Conservation (phyloP, 2,888 invertebrate genomes). For the Tanypteryx hageni region DNA sequence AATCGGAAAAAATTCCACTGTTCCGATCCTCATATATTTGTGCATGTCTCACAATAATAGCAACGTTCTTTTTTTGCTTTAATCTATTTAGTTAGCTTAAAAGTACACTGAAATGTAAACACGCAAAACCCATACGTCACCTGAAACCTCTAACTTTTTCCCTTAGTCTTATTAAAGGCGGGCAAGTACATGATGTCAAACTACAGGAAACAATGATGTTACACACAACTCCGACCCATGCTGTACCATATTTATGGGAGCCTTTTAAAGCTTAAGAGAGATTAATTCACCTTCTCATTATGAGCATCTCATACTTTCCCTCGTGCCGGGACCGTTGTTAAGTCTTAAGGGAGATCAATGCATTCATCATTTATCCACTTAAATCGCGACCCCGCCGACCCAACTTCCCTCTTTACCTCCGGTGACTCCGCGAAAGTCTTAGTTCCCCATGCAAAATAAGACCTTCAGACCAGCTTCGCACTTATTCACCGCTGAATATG, state of each 20-base stretch:
- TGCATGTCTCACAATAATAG: too few relatives aligned
- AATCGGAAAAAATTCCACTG: not conserved
- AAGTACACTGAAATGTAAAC: too few relatives aligned
- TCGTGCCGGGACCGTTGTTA: conserved; percentile 40
- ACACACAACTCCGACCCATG: not conserved
- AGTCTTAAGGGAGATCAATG: conserved; percentile 33
- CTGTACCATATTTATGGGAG: not conserved
- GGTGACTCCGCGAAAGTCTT: conserved; percentile 15
- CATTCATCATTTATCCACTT: conserved; percentile 46
- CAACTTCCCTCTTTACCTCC: conserved; percentile 35
- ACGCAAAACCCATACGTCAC: not conserved
- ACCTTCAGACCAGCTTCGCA: not conserved
- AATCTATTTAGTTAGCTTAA: too few relatives aligned
- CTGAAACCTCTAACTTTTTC: not conserved
- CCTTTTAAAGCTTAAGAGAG: not conserved
- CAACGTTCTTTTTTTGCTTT: too few relatives aligned
- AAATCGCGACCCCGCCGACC: not conserved
- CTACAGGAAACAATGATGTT: not conserved
- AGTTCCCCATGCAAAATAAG: conserved; percentile 30
- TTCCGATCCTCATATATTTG: not conserved
- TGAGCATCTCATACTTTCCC: not conserved
- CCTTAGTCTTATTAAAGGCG: not conserved
- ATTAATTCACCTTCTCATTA: conserved; percentile 21
- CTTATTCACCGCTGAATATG: not conserved
- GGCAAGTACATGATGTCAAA: not conserved